phyloP scores from a whole-genome alignment of 2,113 vertebrate species.

The Rhipidura dahli region DNA sequence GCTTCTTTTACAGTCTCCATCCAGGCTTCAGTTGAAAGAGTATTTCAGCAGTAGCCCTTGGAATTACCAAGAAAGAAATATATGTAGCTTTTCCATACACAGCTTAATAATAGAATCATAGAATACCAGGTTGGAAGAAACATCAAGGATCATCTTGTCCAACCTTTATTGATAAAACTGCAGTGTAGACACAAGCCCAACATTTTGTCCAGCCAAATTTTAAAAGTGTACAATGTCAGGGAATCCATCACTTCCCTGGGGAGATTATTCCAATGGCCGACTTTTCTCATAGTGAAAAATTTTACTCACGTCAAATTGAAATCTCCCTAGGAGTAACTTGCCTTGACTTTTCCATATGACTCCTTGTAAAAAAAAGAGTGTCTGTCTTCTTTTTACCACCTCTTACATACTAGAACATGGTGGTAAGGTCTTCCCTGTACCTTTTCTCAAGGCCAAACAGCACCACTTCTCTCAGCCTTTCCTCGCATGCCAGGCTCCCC shows the following conservation, averaged over 20 bases:
- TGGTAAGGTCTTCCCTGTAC: not conserved
- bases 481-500: not conserved
- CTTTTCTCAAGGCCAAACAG: not conserved
- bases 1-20: not conserved
- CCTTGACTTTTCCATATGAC: not conserved
- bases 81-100: not conserved
- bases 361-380: not conserved
- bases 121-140: not conserved
- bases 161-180: not conserved
- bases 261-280: not conserved
- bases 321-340: not conserved
- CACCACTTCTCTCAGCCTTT: not conserved
- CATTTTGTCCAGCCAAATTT: not conserved
- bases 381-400: not conserved
- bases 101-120: not conserved
- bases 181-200: not conserved
- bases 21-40: not conserved
- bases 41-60: not conserved
- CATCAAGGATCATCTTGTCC: not conserved
- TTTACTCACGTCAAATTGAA: not conserved
- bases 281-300: not conserved
- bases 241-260: not conserved
- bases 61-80: not conserved
- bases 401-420: not conserved
- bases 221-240: not conserved